Evolutionary conservation across 2,797 vertebrate genomes (phyloP).

Genomic region (Pangasius sanitwongsei): DNA sequence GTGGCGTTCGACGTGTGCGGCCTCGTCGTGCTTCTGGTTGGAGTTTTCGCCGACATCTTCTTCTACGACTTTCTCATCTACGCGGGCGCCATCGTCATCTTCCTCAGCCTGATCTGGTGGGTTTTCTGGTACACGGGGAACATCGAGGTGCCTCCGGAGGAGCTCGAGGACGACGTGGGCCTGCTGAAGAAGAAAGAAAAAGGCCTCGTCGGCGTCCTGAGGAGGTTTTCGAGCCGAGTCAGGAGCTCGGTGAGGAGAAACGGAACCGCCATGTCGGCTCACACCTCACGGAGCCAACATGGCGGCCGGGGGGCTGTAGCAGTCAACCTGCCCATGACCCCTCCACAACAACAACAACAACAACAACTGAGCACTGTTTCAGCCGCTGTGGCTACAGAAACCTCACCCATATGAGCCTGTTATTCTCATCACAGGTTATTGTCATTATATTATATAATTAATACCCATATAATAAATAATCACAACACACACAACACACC

Average conservation of each 20-base stretch:
- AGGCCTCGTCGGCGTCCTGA: conserved; percentile 66
- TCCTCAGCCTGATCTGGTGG: conserved; percentile 93
- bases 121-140: conserved; percentile 94
- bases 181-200: conserved; percentile 69
- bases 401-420: conserved; percentile 59
- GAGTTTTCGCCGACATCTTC: conserved; percentile 79
- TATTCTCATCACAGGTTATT: conserved; percentile 20
- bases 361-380: conserved; percentile 45
- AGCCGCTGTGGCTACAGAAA: conserved; percentile 61
- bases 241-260: conserved; percentile 61
- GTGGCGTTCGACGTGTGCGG: conserved; percentile 84
- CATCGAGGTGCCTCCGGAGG: conserved; percentile 81
- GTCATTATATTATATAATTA: not conserved
- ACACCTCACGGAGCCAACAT: conserved; percentile 6
- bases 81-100: conserved; percentile 86
- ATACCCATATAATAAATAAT: not conserved
- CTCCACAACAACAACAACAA: no score
- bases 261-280: not conserved
- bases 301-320: conserved; percentile 23
- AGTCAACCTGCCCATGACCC: not conserved
- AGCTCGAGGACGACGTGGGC: conserved; percentile 79
- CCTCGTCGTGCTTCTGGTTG: conserved; percentile 76
- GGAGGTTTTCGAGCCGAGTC: conserved; percentile 74
- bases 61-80: conserved; percentile 92
- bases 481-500: not conserved